A percentile compares a stretch with the other conserved stretches of the same genome.
Evolutionary conservation across 2,888 invertebrate genomes (phyloP).

Genomic region (Hermaeophaga mercurialis): DNA sequence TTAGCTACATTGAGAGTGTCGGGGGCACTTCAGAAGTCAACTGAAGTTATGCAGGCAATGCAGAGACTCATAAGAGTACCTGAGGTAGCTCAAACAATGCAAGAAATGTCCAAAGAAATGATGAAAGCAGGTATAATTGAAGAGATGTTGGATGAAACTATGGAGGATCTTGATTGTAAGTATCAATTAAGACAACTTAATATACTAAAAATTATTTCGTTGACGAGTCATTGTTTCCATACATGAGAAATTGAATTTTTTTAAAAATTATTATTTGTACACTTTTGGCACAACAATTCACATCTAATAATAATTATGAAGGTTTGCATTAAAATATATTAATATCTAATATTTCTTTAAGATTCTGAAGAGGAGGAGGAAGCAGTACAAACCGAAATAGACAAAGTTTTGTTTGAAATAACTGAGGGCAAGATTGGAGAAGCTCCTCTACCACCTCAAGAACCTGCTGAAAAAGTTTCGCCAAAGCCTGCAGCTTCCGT

Average conservation of each 20-base stretch:
- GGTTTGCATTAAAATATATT: background rate
- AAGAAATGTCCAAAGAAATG: constrained; percentile 98
- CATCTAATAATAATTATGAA: too few species aligned
- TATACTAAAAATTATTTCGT: too few species aligned
- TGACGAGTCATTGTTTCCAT: background rate
- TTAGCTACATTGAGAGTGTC: constrained; percentile 92
- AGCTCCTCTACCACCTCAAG: constrained; percentile 76
- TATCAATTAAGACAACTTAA: background rate
- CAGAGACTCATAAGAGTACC: constrained; percentile 88
- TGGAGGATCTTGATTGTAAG: constrained; percentile 82
- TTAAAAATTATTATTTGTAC: too few species aligned
- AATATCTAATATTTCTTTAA: background rate
- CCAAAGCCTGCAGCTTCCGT: constrained; percentile 61
- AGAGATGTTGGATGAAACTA: constrained; percentile 98
- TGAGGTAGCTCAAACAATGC: constrained; percentile 95
- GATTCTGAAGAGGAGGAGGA: constrained; percentile 94
- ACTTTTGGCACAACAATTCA: too few species aligned
- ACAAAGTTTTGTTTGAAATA: constrained; percentile 76
- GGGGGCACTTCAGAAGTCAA: constrained; percentile 91
- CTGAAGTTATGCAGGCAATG: constrained; percentile 99
- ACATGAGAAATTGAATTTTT: background rate
- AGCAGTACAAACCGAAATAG: constrained; percentile 86
- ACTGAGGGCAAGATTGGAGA: constrained; percentile 91
- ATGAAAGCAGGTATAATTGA: constrained; percentile 98
- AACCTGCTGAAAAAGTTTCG: constrained; percentile 62